Conservation (phyloP, 2,797 vertebrate genomes). For the Chelidonichthys spinosus region DNA sequence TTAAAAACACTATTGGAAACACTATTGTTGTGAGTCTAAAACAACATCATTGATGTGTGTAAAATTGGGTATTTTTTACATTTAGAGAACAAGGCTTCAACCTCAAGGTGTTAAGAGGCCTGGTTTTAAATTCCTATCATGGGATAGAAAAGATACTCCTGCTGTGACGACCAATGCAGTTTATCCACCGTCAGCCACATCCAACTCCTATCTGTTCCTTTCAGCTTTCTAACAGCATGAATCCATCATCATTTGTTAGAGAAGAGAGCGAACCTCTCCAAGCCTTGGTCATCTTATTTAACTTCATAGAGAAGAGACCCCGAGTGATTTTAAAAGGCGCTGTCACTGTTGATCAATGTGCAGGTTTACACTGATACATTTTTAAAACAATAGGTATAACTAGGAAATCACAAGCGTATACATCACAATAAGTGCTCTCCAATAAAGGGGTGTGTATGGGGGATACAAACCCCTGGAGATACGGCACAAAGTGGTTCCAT, state of each 20-base stretch:
- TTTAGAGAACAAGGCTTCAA: constrained; percentile 26
- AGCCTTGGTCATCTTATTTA: constrained; percentile 41
- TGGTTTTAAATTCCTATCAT: constrained; percentile 46
- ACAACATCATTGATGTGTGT: background rate
- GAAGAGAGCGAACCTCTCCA: constrained; percentile 41
- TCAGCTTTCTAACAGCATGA: constrained; percentile 60
- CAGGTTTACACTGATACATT: constrained; percentile 33
- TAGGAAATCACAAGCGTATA: constrained; percentile 23
- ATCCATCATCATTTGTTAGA: constrained; percentile 73
- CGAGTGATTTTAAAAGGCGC: constrained; percentile 39
- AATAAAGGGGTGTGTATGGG: constrained; percentile 33
- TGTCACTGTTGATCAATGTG: constrained; percentile 50
- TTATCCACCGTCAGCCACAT: constrained; percentile 45
- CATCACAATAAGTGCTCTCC: constrained; percentile 37
- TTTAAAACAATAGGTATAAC: constrained; percentile 21
- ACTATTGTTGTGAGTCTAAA: background rate
- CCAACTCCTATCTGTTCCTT: constrained; percentile 43
- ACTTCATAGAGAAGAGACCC: constrained; percentile 41
- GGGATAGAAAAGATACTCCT: constrained; percentile 39
- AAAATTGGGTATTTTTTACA: constrained; percentile 26
- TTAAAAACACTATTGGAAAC: background rate
- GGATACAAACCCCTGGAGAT: constrained; percentile 22
- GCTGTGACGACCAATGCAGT: constrained; percentile 22
- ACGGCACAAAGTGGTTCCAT: constrained; percentile 20
- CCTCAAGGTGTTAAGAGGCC: constrained; percentile 35